Percentiles rank a stretch among this genome's conserved stretches.
Evolutionary conservation across 1,140 invertebrate species (phyloP).

Genomic region (Glossosoma conforme): DNA sequence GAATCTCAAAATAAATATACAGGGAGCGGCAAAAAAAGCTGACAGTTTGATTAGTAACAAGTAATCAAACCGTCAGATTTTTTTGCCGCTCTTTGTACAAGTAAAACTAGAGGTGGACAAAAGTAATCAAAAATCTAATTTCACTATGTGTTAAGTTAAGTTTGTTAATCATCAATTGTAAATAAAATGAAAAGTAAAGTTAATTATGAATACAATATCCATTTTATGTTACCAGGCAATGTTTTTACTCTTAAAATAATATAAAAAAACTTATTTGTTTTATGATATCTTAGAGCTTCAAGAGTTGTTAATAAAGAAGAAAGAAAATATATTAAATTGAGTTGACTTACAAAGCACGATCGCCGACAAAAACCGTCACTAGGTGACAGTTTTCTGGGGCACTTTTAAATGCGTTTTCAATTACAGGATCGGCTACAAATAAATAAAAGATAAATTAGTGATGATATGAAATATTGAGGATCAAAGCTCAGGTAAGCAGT

Average conservation of each 20-base stretch:
- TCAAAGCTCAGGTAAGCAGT: too few relatives aligned
- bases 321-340: background rate
- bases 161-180: too few relatives aligned
- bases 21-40: too few relatives aligned
- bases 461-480: slow-evolving; percentile 3
- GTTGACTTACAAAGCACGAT: slow-evolving; percentile 58
- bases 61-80: too few relatives aligned
- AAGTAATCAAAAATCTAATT: too few relatives aligned
- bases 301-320: background rate
- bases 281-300: background rate
- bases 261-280: background rate
- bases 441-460: slow-evolving; percentile 16
- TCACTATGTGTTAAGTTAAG: too few relatives aligned
- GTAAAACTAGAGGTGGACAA: too few relatives aligned
- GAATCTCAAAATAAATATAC: too few relatives aligned
- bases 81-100: too few relatives aligned
- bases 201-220: background rate
- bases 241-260: slow-evolving; percentile 5
- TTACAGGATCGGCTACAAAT: slow-evolving; percentile 51
- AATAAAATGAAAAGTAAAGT: background rate
- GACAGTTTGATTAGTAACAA: too few relatives aligned
- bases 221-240: background rate
- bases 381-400: slow-evolving; percentile 55
- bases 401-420: slow-evolving; percentile 55
- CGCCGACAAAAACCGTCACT: slow-evolving; percentile 66